Base-by-base conservation (phyloP, 2,888 invertebrate genomes). In the Metalampra italica region DNA sequence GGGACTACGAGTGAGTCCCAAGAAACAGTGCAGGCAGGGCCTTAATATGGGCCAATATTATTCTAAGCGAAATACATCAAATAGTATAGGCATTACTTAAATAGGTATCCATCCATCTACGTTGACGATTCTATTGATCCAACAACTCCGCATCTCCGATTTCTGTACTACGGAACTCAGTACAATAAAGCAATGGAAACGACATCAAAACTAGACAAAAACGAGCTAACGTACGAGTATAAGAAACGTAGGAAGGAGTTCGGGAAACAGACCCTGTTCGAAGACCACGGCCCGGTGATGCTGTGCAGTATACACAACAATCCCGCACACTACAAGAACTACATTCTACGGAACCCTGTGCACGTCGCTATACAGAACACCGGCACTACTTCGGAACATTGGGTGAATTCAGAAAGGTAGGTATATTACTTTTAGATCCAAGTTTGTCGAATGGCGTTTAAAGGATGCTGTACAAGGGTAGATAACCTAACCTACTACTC, bases 191-290 rank as follows among this genome's bases (percentile, higher is more conserved):
- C 32, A 22, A 36, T 36, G 36, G 36, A 36, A 36, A 36, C n/a
- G 11, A 29, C 30, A 15, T 43, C 38, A 37, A 86, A 80, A 59
- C 69, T 71, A 48, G 87, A 89, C 51, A 86, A 84, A 68, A 60
- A 11, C 9, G 87, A 87, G 61, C 48, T 82, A 0, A 75, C 72
- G 0, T 87, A 83, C 56, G 88, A 88, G 71, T 95, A 94, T 68
- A 92, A 93, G 53, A 94, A 92, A 75, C 92, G 92, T 58, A 91
- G 96, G 39, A 90, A 90, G 56, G 90, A 93, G 54, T 96, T 94
- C 72, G 96, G 96, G 0, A 90, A 91, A 57, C 93, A 94, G 65
- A 92, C 92, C 45, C 72, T 92, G 43, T 95, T 96, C 69, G 90
- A 91, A 52, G 93, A 94, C 64, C 91, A 91, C 64, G 92, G 93